Evolutionary conservation across 1,140 invertebrate species (phyloP).

Genomic region (Paramacrobiotus metropolitanus): DNA sequence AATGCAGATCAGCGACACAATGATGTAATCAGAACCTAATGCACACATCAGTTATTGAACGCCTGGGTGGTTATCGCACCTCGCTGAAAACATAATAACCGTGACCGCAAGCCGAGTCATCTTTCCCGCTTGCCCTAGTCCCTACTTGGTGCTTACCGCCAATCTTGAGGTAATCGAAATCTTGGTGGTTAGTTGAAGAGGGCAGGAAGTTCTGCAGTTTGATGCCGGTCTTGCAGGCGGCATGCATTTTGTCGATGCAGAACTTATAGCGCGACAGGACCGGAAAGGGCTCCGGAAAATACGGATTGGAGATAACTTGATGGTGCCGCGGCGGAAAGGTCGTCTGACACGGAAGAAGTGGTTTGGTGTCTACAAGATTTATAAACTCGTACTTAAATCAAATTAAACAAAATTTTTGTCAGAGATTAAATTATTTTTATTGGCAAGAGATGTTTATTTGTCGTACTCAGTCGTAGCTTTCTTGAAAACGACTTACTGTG

Average conservation of each 20-base stretch:
- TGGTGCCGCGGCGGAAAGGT: background rate
- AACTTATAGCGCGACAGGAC: conserved; percentile 1
- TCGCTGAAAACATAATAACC: no score
- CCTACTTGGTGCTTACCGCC: no score
- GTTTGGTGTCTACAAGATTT: background rate
- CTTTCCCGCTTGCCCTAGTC: no score
- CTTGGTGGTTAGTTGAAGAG: background rate
- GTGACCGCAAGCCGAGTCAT: no score
- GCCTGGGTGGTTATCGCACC: no score
- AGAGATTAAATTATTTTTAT: no score
- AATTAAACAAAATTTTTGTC: no score
- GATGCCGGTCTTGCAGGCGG: background rate
- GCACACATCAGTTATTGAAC: no score
- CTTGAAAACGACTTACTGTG: background rate
- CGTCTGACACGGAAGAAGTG: background rate
- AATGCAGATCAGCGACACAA: no score
- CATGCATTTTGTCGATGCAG: background rate
- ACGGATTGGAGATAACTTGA: background rate
- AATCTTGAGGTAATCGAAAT: background rate
- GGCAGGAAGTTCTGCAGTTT: background rate
- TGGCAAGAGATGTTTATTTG: no score
- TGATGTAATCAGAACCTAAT: no score
- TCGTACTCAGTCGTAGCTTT: no score
- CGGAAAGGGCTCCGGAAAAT: background rate
- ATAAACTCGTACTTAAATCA: background rate